Conservation (phyloP, 2,113 vertebrate species). For the Rhabdornis inornatus region DNA sequence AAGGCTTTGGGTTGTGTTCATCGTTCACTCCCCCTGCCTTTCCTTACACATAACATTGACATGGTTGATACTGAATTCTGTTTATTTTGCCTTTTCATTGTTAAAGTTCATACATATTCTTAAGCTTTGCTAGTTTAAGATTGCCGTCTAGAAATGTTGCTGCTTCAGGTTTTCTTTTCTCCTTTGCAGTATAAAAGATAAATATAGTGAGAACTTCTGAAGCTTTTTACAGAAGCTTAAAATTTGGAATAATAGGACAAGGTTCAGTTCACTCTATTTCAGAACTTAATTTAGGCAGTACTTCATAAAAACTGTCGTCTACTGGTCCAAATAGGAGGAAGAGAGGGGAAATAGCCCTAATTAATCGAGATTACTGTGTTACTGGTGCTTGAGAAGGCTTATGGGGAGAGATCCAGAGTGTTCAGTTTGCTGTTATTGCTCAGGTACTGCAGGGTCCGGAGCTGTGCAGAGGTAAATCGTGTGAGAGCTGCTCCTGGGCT, state of each 20-base stretch:
- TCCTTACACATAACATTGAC: not conserved
- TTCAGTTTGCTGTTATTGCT: too few species aligned
- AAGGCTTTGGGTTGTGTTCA: not conserved
- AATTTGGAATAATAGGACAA: not conserved
- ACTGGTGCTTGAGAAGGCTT: not conserved
- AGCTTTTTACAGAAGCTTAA: not conserved
- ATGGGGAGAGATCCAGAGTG: not conserved
- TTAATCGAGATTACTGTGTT: not conserved
- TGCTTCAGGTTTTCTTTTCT: not conserved
- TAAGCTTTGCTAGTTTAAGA: not conserved
- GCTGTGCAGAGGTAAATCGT: not conserved
- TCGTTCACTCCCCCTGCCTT: fast-evolving
- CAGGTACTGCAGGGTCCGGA: fast-evolving
- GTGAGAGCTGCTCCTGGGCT: not conserved
- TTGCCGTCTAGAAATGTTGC: not conserved
- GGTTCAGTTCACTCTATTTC: not conserved
- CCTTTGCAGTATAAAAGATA: not conserved
- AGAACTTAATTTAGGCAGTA: not conserved
- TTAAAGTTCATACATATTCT: not conserved
- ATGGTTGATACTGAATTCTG: not conserved
- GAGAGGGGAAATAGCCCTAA: not conserved
- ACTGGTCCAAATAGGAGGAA: not conserved
- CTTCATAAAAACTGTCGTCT: not conserved
- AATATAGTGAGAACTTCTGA: not conserved
- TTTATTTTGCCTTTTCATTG: not conserved